Percentiles rank a stretch among this genome's conserved stretches.
Conservation (phyloP, 2,797 vertebrate genomes). For the Brachymystax lenok region DNA sequence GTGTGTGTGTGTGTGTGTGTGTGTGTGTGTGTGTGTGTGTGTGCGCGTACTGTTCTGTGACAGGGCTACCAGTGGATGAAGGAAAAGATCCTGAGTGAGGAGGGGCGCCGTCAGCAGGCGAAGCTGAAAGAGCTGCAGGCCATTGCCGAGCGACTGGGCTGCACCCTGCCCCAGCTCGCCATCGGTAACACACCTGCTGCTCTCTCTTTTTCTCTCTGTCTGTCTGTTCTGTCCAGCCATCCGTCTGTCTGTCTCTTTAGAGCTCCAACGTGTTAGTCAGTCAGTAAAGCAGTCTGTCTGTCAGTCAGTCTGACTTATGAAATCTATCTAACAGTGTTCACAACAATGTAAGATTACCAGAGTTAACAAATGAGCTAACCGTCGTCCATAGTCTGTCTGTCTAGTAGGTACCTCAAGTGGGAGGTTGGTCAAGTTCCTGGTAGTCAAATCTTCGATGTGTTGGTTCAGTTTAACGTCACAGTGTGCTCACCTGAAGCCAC, state of each 20-base stretch:
- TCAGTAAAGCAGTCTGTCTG: neutral
- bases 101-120: slow-evolving; percentile 89
- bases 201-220: slow-evolving; percentile 62
- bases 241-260: neutral
- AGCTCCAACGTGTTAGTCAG: neutral
- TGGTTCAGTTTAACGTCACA: neutral
- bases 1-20: too few relatives aligned
- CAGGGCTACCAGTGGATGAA: slow-evolving; percentile 97
- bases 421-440: neutral
- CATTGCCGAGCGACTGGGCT: slow-evolving; percentile 86
- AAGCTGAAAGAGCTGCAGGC: slow-evolving; percentile 92
- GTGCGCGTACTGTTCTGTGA: slow-evolving; percentile 33
- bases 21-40: too few relatives aligned
- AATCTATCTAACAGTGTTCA: neutral
- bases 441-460: neutral
- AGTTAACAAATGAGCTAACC: too few relatives aligned
- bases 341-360: too few relatives aligned
- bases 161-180: slow-evolving; percentile 90
- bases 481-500: neutral
- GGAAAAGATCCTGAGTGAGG: slow-evolving; percentile 92
- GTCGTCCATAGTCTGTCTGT: neutral
- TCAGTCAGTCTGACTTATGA: neutral
- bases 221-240: slow-evolving; percentile 28
- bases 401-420: too few relatives aligned
- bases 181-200: slow-evolving; percentile 79